A percentile compares a stretch with the other conserved stretches of the same genome.
These are phyloP conservation scores for Cephalopachus bancanus DNA, from an alignment of 2,797 vertebrate genomes.

Conservation along the genomic window DNA sequence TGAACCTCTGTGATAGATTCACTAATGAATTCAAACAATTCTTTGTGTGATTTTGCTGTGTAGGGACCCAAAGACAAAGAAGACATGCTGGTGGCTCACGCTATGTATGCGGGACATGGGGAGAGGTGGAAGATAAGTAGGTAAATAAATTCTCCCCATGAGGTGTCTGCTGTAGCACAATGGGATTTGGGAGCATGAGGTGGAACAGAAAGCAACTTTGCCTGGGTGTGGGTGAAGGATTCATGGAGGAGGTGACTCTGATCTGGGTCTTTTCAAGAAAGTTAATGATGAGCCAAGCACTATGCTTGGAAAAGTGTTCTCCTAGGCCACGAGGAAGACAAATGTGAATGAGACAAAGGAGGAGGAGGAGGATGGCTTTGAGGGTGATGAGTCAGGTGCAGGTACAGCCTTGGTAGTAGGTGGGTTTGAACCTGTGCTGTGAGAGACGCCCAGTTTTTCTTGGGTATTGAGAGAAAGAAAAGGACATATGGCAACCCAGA, in stretches of 20 bases:
- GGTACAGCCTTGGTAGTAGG: background rate
- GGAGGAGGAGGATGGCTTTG: background rate
- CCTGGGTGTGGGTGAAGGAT: background rate
- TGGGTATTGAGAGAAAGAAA: background rate
- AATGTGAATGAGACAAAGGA: background rate
- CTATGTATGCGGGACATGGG: background rate
- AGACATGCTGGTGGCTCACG: background rate
- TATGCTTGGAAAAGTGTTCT: background rate
- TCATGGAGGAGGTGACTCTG: conserved; percentile 6
- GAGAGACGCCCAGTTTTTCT: background rate
- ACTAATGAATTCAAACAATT: background rate
- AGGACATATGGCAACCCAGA: background rate
- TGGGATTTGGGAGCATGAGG: no score
- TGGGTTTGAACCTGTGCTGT: background rate
- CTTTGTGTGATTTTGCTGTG: background rate
- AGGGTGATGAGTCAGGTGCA: background rate
- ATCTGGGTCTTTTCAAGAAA: background rate
- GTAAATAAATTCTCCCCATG: background rate
- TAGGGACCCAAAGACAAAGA: background rate
- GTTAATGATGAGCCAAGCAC: background rate
- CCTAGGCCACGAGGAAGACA: background rate
- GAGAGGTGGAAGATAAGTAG: background rate
- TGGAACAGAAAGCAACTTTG: background rate
- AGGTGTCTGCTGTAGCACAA: background rate
- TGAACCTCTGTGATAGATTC: background rate